Evolutionary conservation across 2,888 invertebrate genomes (phyloP).

Genomic region (Cheilosia impressa): DNA sequence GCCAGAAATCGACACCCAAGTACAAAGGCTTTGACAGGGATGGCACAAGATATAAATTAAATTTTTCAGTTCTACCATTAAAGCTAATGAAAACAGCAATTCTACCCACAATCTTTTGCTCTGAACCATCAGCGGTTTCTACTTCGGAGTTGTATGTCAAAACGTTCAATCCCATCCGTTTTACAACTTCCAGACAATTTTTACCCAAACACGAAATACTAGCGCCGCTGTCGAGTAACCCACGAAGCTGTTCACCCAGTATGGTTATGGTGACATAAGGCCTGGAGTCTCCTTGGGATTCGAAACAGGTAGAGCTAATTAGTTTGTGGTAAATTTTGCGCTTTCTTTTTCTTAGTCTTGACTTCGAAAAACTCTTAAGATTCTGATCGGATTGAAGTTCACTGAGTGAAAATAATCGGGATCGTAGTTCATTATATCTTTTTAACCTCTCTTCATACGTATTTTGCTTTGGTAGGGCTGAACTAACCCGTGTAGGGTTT

Average conservation of each 20-base stretch:
- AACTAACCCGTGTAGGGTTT: too few relatives aligned
- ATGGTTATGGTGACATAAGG: too few relatives aligned
- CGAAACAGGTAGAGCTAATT: background rate
- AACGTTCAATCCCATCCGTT: background rate
- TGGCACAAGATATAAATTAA: slow-evolving; percentile 42
- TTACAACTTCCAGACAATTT: too few relatives aligned
- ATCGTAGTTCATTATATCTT: background rate
- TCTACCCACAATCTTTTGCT: slow-evolving; percentile 1
- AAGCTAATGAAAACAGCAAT: background rate
- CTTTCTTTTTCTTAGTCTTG: background rate
- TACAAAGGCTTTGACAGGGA: slow-evolving; percentile 47
- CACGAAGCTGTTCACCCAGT: background rate
- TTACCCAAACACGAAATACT: background rate
- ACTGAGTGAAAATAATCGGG: background rate
- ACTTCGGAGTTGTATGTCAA: background rate
- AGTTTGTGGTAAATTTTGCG: background rate
- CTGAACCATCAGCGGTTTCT: background rate
- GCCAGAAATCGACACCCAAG: slow-evolving; percentile 60
- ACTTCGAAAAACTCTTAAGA: background rate
- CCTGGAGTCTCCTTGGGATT: background rate
- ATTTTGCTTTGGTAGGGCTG: too few relatives aligned
- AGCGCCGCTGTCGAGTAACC: background rate
- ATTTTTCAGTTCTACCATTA: background rate
- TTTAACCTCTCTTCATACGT: too few relatives aligned
- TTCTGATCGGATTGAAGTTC: background rate